Evolutionary conservation across 1,140 invertebrate genomes (phyloP).

Genomic region (Polyergus mexicanus): DNA sequence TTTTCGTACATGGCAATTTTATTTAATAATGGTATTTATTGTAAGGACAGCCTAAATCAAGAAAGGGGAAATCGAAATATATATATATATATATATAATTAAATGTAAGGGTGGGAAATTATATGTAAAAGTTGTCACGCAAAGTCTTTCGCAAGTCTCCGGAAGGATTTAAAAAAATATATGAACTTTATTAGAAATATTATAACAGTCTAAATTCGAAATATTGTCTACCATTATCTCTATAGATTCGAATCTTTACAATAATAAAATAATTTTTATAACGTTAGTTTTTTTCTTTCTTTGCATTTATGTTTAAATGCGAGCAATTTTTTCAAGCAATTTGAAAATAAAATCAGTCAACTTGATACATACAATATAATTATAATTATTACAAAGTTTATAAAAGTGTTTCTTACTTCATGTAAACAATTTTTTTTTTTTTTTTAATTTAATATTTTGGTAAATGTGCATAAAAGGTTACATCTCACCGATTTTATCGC

Average conservation of each 20-base stretch:
- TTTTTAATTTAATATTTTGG: no score
- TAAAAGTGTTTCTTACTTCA: neutral
- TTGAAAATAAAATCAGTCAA: neutral
- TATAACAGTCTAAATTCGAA: neutral
- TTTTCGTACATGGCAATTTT: constrained; percentile 4
- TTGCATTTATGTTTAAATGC: neutral
- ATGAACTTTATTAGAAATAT: neutral
- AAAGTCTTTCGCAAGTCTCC: neutral
- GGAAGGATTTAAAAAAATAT: neutral
- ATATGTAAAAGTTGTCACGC: neutral
- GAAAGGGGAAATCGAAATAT: neutral
- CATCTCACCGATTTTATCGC: no score
- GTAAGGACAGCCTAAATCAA: neutral
- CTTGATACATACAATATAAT: neutral
- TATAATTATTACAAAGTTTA: neutral
- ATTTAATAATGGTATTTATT: neutral
- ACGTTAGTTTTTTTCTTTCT: neutral
- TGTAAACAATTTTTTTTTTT: no score
- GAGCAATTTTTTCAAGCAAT: neutral
- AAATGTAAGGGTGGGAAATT: neutral
- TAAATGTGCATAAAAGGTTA: no score
- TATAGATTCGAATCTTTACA: neutral
- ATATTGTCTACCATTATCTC: neutral
- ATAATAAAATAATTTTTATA: neutral
- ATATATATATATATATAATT: no score